phyloP scores from a whole-genome alignment of 2,888 invertebrate species.

The Cataglyphis albicans region DNA sequence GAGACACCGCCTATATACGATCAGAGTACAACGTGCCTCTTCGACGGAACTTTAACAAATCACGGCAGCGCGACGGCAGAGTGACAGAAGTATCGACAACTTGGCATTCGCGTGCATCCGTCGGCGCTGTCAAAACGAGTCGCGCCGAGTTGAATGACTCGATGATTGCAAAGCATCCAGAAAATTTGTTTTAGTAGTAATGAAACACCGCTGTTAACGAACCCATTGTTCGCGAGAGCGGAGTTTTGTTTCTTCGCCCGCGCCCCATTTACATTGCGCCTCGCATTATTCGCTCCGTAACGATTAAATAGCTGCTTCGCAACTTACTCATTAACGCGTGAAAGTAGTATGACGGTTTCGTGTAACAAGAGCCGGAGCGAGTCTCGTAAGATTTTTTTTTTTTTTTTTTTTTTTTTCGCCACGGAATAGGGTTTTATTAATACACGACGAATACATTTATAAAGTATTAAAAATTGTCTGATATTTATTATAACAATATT shows the following conservation, averaged over 20 bases:
- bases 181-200: slow-evolving; percentile 77
- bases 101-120: slow-evolving; percentile 25
- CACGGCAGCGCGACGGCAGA: slow-evolving; percentile 13
- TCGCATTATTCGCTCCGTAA: slow-evolving; percentile 59
- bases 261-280: slow-evolving; percentile 69
- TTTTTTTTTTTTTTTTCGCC: slow-evolving; percentile 1
- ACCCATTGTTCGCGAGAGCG: slow-evolving; percentile 74
- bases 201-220: slow-evolving; percentile 76
- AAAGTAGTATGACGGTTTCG: slow-evolving; percentile 29
- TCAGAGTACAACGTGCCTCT: background rate
- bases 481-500: background rate
- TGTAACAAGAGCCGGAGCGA: slow-evolving; percentile 19
- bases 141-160: slow-evolving; percentile 73
- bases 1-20: background rate
- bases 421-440: slow-evolving; percentile 12
- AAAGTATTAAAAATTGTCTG: background rate
- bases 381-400: slow-evolving; percentile 3
- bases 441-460: background rate
- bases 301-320: slow-evolving; percentile 44
- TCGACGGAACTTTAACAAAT: slow-evolving; percentile 41
- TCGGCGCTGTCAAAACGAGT: slow-evolving; percentile 58
- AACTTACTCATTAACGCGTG: slow-evolving; percentile 52
- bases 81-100: slow-evolving; percentile 49
- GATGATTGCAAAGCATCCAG: slow-evolving; percentile 74
- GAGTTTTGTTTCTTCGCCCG: slow-evolving; percentile 71